Evolutionary conservation across 2,113 vertebrate species (phyloP).

Genomic region (Bujurquina vittata): DNA sequence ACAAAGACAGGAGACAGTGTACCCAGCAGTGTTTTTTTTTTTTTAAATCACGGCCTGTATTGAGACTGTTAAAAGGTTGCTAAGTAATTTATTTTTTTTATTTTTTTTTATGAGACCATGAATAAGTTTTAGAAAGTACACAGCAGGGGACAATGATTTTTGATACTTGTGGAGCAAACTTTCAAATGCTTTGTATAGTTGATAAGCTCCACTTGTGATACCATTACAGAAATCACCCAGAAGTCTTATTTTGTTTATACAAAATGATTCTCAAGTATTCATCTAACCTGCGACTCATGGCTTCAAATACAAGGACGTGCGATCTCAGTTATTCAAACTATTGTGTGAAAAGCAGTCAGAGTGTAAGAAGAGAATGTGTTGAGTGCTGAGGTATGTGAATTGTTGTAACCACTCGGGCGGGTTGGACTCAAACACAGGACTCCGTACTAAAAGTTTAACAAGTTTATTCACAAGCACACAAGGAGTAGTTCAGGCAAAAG

Average conservation of each 20-base stretch:
- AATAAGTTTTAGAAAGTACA: slow-evolving; percentile 38
- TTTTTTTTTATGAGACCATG: slow-evolving; percentile 56
- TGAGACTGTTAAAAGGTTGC: slow-evolving; percentile 38
- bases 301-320: slow-evolving; percentile 1
- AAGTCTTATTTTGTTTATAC: slow-evolving; percentile 19
- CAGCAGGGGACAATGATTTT: slow-evolving; percentile 54
- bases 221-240: slow-evolving; percentile 4
- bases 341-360: slow-evolving; percentile 18
- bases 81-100: slow-evolving; percentile 55
- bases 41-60: slow-evolving; percentile 53
- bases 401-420: too few species aligned
- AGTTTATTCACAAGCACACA: too few species aligned
- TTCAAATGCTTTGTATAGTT: slow-evolving; percentile 15
- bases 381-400: slow-evolving; percentile 62
- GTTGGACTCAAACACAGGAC: too few species aligned
- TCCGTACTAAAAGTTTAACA: too few species aligned
- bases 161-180: slow-evolving; percentile 45
- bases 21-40: slow-evolving; percentile 45
- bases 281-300: slow-evolving; percentile 21
- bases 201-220: slow-evolving; percentile 11
- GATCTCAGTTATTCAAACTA: slow-evolving; percentile 34
- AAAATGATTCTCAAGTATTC: background rate
- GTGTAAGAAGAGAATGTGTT: slow-evolving; percentile 44
- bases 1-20: slow-evolving; percentile 54
- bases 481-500: too few species aligned